phyloP scores from a whole-genome alignment of 2,797 vertebrate species.

The Pachyuromys duprasi region DNA sequence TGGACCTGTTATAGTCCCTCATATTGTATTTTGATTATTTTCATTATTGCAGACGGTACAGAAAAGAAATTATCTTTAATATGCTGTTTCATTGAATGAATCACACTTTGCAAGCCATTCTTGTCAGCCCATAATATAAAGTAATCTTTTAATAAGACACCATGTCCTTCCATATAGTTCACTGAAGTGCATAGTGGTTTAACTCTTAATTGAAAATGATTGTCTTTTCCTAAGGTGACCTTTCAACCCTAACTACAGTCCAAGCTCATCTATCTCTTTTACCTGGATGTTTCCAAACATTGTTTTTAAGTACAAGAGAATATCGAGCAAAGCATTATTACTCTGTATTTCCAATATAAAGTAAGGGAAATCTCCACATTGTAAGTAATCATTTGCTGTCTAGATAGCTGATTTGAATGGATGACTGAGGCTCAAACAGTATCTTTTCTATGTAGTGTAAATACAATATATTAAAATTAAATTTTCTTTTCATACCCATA shows the following conservation, averaged over 20 bases:
- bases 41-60: constrained; percentile 66
- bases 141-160: constrained; percentile 79
- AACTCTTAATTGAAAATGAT: constrained; percentile 70
- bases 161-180: constrained; percentile 69
- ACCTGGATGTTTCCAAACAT: background rate
- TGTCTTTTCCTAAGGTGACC: constrained; percentile 66
- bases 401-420: constrained; percentile 1
- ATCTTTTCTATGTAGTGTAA: background rate
- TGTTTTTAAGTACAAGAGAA: constrained; percentile 33
- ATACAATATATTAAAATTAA: constrained; percentile 33
- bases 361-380: constrained; percentile 6
- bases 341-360: constrained; percentile 19
- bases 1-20: constrained; percentile 43
- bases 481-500: background rate
- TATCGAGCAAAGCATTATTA: constrained; percentile 17
- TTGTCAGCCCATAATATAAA: constrained; percentile 78
- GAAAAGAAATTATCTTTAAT: constrained; percentile 73
- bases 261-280: constrained; percentile 52
- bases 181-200: constrained; percentile 59
- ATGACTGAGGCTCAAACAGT: background rate
- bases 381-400: background rate
- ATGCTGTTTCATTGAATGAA: constrained; percentile 70
- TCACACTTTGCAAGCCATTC: constrained; percentile 79
- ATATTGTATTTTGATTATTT: constrained; percentile 69
- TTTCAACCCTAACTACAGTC: constrained; percentile 65